phyloP scores from a whole-genome alignment of 2,888 invertebrate genomes.

The Drymonia ruficornis region DNA sequence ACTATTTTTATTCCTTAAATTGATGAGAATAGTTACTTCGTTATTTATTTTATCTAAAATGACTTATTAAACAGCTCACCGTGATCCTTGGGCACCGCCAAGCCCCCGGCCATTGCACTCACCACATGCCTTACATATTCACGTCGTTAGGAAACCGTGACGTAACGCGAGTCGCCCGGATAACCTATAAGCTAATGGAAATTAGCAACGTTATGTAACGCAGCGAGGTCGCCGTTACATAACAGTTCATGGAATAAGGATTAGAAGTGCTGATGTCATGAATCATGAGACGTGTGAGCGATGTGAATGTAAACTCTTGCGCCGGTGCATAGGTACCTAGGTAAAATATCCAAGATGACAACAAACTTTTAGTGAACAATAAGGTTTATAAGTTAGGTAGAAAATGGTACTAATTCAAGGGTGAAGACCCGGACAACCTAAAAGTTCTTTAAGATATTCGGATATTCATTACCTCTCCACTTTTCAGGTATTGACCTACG shows the following conservation, averaged over 20 bases:
- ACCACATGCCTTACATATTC: background rate
- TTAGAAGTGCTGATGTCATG: slow-evolving; percentile 2
- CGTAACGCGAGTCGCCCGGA: slow-evolving; percentile 5
- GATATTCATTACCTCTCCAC: background rate
- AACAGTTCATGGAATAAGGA: slow-evolving; percentile 2
- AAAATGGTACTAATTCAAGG: no score
- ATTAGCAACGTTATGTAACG: slow-evolving; percentile 7
- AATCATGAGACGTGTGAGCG: background rate
- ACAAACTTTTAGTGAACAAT: no score
- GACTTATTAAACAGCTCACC: no score
- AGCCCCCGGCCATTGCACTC: background rate
- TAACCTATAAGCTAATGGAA: slow-evolving; percentile 6
- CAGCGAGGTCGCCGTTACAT: slow-evolving; percentile 13
- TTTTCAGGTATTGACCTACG: background rate
- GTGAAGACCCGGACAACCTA: no score
- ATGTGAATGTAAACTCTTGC: no score
- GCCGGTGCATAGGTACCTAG: no score
- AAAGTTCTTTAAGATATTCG: no score
- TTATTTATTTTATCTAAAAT: no score
- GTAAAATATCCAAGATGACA: no score
- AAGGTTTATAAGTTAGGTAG: no score
- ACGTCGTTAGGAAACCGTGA: slow-evolving; percentile 9
- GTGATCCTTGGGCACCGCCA: background rate
- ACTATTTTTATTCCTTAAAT: no score
- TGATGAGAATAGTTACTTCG: no score